Conservation (phyloP, 2,888 invertebrate genomes). For the Callosobruchus maculatus region DNA sequence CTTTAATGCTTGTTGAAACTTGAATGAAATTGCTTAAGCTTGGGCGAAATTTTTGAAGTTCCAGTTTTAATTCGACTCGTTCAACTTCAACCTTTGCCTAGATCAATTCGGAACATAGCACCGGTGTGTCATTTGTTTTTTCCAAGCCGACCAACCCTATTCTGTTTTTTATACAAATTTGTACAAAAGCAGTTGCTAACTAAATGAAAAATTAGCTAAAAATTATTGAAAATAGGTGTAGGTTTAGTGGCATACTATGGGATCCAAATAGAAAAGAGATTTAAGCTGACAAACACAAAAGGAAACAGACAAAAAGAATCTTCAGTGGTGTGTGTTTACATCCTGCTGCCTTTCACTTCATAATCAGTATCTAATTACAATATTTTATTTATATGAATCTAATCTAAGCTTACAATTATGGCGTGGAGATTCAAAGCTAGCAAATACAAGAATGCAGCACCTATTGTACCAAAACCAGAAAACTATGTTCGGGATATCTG, state of each 20-base stretch:
- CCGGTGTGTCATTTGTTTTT: slow-evolving; percentile 4
- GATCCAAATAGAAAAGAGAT: no score
- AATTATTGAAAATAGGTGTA: background rate
- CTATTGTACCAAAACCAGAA: slow-evolving; percentile 93
- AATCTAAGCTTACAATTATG: slow-evolving; percentile 51
- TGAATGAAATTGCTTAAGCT: no score
- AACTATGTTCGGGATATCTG: slow-evolving; percentile 82
- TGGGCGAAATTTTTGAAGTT: no score
- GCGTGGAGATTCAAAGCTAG: slow-evolving; percentile 97
- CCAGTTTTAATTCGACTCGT: background rate
- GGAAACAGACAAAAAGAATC: background rate
- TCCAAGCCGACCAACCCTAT: background rate
- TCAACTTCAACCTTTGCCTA: background rate
- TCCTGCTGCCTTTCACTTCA: background rate
- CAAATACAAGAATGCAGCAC: slow-evolving; percentile 97
- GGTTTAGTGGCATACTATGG: no score
- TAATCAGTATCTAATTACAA: background rate
- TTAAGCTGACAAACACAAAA: background rate
- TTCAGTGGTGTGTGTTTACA: background rate
- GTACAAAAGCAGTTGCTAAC: background rate
- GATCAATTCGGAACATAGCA: background rate
- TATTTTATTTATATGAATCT: background rate
- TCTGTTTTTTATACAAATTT: background rate
- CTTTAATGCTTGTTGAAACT: no score
- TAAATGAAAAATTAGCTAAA: background rate